phyloP scores from a whole-genome alignment of 2,797 vertebrate genomes.

The Danio albolineatus region DNA sequence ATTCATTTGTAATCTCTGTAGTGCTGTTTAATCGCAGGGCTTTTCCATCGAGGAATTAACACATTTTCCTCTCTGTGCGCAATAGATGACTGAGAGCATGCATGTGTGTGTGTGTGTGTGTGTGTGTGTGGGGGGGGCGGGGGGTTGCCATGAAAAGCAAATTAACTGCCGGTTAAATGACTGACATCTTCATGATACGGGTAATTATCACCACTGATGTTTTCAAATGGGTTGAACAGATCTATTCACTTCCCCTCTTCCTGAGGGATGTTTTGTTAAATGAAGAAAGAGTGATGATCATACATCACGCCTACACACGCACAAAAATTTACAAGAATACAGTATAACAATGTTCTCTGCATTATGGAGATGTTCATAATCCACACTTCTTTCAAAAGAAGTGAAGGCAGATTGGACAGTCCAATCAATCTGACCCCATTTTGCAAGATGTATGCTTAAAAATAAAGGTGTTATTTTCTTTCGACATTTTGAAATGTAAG shows the following conservation, averaged over 20 bases:
- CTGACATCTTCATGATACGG: constrained; percentile 66
- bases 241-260: constrained; percentile 51
- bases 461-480: not conserved
- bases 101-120: constrained; percentile 18
- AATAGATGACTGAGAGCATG: constrained; percentile 28
- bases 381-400: constrained; percentile 1
- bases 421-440: not conserved
- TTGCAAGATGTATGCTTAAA: not conserved
- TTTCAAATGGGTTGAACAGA: constrained; percentile 55
- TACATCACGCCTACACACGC: constrained; percentile 6
- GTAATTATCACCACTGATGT: constrained; percentile 63
- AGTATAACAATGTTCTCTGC: not conserved
- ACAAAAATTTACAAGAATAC: not conserved
- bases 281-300: constrained; percentile 49
- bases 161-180: constrained; percentile 62
- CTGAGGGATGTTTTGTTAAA: constrained; percentile 56
- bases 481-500: not conserved
- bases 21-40: constrained; percentile 68
- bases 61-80: constrained; percentile 58
- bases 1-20: constrained; percentile 72
- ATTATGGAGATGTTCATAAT: not conserved
- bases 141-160: constrained; percentile 55
- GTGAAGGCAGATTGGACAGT: not conserved
- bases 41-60: constrained; percentile 69
- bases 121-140: constrained; percentile 32